Conservation (phyloP, 2,888 invertebrate genomes). For the Ennomos quercinarius region DNA sequence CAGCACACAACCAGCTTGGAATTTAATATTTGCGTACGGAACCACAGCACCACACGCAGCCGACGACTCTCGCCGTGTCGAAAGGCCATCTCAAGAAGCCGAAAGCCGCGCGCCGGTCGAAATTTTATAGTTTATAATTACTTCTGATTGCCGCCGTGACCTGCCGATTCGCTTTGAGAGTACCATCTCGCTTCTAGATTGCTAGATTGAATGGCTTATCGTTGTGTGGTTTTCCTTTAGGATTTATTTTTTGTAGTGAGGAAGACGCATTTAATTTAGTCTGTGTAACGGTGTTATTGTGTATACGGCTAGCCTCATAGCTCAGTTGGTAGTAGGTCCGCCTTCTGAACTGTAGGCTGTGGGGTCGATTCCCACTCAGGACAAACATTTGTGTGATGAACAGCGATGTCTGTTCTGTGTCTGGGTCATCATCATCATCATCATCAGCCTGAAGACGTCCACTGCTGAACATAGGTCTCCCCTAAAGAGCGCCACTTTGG, state of each 20-base stretch:
- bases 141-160: slow-evolving; percentile 74
- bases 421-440: too few relatives aligned
- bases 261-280: too few relatives aligned
- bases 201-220: not conserved
- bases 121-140: slow-evolving; percentile 84
- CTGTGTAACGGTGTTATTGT: too few relatives aligned
- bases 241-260: not conserved
- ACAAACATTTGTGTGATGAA: too few relatives aligned
- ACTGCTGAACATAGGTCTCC: too few relatives aligned
- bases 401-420: too few relatives aligned
- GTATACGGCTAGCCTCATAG: too few relatives aligned
- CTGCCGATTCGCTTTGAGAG: slow-evolving; percentile 55
- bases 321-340: too few relatives aligned
- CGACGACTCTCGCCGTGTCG: slow-evolving; percentile 64
- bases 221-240: slow-evolving; percentile 9
- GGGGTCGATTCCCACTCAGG: too few relatives aligned
- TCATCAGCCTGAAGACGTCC: too few relatives aligned
- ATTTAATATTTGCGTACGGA: slow-evolving; percentile 52
- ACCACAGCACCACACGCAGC: slow-evolving; percentile 43
- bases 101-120: slow-evolving; percentile 71
- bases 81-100: slow-evolving; percentile 81
- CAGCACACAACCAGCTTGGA: not conserved
- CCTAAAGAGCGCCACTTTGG: too few relatives aligned
- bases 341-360: too few relatives aligned
- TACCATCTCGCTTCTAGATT: slow-evolving; percentile 42